Percentiles rank a stretch among this genome's conserved stretches.
These are phyloP conservation scores for Pyrochroa serraticornis DNA, from an alignment of 2,888 invertebrate genomes.

Conservation along the genomic window DNA sequence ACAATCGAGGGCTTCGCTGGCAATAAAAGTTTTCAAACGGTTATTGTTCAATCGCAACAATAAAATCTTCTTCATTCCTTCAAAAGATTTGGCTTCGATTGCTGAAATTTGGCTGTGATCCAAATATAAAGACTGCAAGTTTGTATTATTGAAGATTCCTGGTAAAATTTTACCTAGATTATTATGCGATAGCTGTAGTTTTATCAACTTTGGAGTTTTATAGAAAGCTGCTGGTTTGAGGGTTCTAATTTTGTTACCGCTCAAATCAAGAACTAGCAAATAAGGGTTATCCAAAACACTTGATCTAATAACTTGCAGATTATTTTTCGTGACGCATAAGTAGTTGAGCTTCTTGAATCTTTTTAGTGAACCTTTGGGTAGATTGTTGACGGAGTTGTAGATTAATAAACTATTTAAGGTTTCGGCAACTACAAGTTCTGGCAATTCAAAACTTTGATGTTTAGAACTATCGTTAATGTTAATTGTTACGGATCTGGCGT, in stretches of 20 bases:
- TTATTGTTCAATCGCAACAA: constrained; percentile 24
- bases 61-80: constrained; percentile 22
- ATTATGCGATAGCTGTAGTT: constrained; percentile 15
- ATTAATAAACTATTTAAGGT: too few species aligned
- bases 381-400: too few species aligned
- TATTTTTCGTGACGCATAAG: too few species aligned
- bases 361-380: too few species aligned
- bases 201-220: constrained; percentile 17
- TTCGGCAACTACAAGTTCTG: too few species aligned
- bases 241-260: constrained; percentile 9
- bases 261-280: constrained; percentile 9
- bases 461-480: too few species aligned
- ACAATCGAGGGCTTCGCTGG: constrained; percentile 13
- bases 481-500: too few species aligned
- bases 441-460: too few species aligned
- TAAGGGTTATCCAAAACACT: constrained; percentile 13
- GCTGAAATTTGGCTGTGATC: constrained; percentile 19
- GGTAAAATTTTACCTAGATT: constrained; percentile 13
- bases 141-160: constrained; percentile 17
- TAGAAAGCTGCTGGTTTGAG: constrained; percentile 23
- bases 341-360: too few species aligned
- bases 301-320: too few species aligned
- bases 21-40: constrained; percentile 12
- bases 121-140: constrained; percentile 9
- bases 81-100: constrained; percentile 18